phyloP scores from a whole-genome alignment of 1,140 invertebrate genomes.

The Drosophila pallidifrons region DNA sequence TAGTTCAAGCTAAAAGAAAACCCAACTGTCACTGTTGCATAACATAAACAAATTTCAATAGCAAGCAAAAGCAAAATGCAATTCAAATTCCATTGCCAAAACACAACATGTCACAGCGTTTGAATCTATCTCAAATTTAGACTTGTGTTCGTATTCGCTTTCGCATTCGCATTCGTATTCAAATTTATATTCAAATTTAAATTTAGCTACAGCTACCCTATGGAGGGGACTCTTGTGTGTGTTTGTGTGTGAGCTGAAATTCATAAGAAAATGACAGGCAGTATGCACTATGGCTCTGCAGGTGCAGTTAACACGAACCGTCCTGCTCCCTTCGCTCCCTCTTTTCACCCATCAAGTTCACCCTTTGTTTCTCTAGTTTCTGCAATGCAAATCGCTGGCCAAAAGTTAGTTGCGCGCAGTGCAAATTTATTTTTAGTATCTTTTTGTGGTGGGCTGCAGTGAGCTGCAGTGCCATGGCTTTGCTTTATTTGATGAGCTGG shows the following conservation, averaged over 20 bases:
- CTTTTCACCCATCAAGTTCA: conserved; percentile 26
- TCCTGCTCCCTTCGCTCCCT: neutral
- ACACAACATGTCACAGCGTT: conserved; percentile 28
- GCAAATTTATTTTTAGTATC: conserved; percentile 75
- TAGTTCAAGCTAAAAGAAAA: neutral
- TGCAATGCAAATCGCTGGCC: conserved; percentile 15
- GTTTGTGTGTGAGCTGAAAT: conserved; percentile 9
- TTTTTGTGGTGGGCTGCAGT: conserved; percentile 50
- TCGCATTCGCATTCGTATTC: conserved; percentile 16
- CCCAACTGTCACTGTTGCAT: conserved; percentile 1
- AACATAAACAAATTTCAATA: conserved; percentile 1
- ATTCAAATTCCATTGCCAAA: conserved; percentile 24
- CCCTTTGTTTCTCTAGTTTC: conserved; percentile 8
- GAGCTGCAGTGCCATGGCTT: conserved; percentile 52
- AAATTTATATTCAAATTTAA: conserved; percentile 36
- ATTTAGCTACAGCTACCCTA: conserved; percentile 27
- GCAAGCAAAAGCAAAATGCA: neutral
- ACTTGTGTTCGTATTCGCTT: conserved; percentile 19
- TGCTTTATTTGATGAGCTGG: conserved; percentile 47
- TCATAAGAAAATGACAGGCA: conserved; percentile 26
- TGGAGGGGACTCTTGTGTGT: neutral
- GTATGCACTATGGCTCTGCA: conserved; percentile 17
- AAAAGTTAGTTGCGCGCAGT: conserved; percentile 50
- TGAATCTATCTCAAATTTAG: conserved; percentile 12
- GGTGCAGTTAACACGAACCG: conserved; percentile 19